Base-by-base conservation (phyloP, 2,888 invertebrate genomes). In the Eupithecia dodoneata region DNA sequence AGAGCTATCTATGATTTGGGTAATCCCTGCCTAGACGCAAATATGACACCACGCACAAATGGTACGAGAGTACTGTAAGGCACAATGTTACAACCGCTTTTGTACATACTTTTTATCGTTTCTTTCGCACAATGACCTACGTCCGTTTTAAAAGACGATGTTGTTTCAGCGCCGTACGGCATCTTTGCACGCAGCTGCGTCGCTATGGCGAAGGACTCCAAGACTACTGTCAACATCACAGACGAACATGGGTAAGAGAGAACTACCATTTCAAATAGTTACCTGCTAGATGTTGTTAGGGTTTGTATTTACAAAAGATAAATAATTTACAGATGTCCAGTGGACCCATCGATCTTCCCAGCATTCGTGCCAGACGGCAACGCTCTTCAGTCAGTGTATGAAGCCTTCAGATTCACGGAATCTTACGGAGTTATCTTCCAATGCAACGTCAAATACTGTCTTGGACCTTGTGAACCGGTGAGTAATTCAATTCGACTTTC, bases 401-500 rank as follows among this genome's bases (percentile, higher is more conserved):
- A 99, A 93, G 99, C 99, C 0, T 99, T 99, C 96, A 96, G 99
- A 88, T 99, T 99, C 91, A 99, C 99, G 0, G 99, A 99, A 91
- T 99, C 98, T 13, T 99, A 99, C 86, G 99, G 99, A 72, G 99
- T 99, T 80, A 99, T 99, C 90, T 99, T 99, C 97, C 99, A 99
- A 90, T 99, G 99, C 92, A 99, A 99, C 92, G 99, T 99, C 85
- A 99, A 99, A 90, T 99, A 99, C 91, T 99, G 99, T 88, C 96
- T 99, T 81, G 99, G 99, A 88, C 98, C 98, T 83, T 99, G 99
- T 88, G 98, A 99, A 90, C 98, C 99, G 86, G 98, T 98, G 94
- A 96, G 96, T 94, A 77, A 15, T 79, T 80, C 2, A 70, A 45
- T 70, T 66, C 18, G 42, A 5, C 15, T 66, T 42, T 63, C 63